Evolutionary conservation across 2,113 vertebrate species (phyloP), one percentile per base, ranked within the genome.

Genomic region (Anser brachyrhynchus): DNA sequence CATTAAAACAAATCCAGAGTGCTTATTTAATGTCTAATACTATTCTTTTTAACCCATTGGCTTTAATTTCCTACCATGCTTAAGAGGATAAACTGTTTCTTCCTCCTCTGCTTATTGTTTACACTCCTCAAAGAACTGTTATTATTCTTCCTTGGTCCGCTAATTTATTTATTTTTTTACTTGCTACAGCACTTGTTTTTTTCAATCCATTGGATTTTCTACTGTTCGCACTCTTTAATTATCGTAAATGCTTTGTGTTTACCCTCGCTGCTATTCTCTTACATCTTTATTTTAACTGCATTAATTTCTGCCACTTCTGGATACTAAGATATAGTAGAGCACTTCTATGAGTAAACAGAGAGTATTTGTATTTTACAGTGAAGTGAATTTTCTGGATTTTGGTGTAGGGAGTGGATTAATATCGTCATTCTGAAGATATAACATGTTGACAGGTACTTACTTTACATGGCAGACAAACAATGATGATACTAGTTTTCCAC

Each of bases 401-500:
- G 26, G 31, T 77, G 31, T 61, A 55, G 55, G 43, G 59, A 95
- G 90, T 8, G 9, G 75, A 96, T 93, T 83, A 91, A 90, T 79
- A 83, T 64, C 76, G 37, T 21, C 22, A 9, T 74, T 91, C 78
- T 86, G 88, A 85, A 97, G 66, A 39, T 91, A 70, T 22, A 95
- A 74, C 44, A 91, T 43, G 58, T 76, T 90, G 88, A 92, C 87
- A 92, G 62, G 58, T 87, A 91, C 81, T 93, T 96, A 82, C 25
- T 59, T 96, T 96, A 94, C 89, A 85, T 75, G 66, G 72, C 75
- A 96, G 93, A 88, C 83, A 93, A 90, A 97, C 0, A 7, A 87
- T 95, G 92, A 71, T 89, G 67, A 88, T 91, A 93, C 39, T 57
- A 81, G 76, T 85, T 96, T 95, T 97, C 87, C 85, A 91, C 83